Base-by-base conservation (phyloP, 2,797 vertebrate genomes). In the Eleutherodactylus coqui region DNA sequence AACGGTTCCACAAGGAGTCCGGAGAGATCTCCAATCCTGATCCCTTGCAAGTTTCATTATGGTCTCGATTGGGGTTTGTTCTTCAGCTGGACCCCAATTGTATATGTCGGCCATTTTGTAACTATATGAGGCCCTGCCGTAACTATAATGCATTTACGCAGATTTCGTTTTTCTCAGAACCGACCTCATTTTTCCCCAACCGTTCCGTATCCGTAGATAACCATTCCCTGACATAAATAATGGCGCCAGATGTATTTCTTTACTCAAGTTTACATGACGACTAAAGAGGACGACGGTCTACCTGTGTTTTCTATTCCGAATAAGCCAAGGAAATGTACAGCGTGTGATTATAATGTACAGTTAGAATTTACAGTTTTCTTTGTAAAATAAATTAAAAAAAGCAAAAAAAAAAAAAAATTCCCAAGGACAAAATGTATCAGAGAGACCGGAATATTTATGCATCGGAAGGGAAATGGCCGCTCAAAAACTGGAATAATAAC, bases 271-370 rank as follows among this genome's bases (percentile, higher is more conserved):
- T 73, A 45, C 70, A 73, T 7, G 41, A 14, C 27, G 43, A 73
- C 41, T 45, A 17, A n/a, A 73, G 70, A 16, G n/a, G 38, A 36
- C 1, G 14, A 76, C 11, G 47, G 45, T 34, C 72, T 21, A 3
- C 29, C 45, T 51, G 19, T 45, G 32, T 51, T 76, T 76, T 51
- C 27, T 17, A 51, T 49, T 32, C 75, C 21, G 73, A 49, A 75
- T 49, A 43, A 51, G 75, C 75, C 75, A 76, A 76, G 75, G 75
- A 76, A 3, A 36, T 34, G 38, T 53, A 51, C 43, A 73, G 70
- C n/a, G 9, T 11, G 21, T 2, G 27, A 76, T 29, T 49, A 51
- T 76, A 53, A 73, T 73, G 70, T 73, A 73, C 70, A 73, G 29
- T 34, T 29, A 73, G 45, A 2, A 53, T 53, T 79, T 27, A 58